Conservation (phyloP, 2,888 invertebrate genomes). For the Melipona bicolor region DNA sequence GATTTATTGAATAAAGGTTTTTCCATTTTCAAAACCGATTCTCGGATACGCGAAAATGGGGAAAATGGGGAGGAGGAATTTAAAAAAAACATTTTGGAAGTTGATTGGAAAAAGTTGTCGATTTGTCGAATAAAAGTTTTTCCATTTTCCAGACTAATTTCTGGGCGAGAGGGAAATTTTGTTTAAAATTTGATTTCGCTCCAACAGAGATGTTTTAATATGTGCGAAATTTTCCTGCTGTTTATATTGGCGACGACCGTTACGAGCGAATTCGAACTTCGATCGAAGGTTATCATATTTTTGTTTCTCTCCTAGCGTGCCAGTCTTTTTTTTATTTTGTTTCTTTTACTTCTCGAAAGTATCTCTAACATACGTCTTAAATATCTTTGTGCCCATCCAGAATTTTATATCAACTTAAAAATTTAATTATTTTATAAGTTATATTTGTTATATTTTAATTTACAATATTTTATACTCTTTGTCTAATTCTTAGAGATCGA, state of each 20-base stretch:
- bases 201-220: background rate
- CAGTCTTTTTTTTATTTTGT: constrained; percentile 19
- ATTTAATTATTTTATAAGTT: background rate
- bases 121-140: background rate
- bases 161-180: background rate
- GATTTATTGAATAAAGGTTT: background rate
- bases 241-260: constrained; percentile 22
- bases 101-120: background rate
- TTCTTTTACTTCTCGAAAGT: background rate
- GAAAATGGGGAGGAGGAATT: background rate
- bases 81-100: background rate
- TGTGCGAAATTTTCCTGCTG: constrained; percentile 27
- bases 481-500: too few relatives aligned
- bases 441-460: background rate
- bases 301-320: constrained; percentile 24
- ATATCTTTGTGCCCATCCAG: too few relatives aligned
- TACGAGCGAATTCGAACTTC: constrained; percentile 16
- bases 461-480: background rate
- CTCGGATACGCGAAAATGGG: background rate
- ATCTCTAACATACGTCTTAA: background rate
- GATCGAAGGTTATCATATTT: constrained; percentile 54
- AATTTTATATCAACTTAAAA: background rate
- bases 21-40: background rate
- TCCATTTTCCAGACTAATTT: background rate
- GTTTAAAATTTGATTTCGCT: background rate